phyloP scores from a whole-genome alignment of 2,113 vertebrate genomes.

The Struthio camelus region DNA sequence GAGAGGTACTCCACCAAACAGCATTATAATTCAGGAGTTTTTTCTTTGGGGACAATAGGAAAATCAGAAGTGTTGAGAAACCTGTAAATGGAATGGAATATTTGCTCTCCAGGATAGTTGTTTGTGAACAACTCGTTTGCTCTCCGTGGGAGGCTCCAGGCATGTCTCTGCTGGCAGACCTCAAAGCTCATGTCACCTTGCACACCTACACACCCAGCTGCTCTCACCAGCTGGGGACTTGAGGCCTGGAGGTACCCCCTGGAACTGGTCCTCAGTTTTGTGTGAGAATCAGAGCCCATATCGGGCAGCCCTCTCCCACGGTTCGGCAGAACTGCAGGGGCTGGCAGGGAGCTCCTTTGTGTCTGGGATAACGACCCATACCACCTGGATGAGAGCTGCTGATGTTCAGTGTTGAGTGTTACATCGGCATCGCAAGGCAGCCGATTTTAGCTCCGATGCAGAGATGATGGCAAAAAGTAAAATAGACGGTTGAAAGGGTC shows the following conservation, averaged over 20 bases:
- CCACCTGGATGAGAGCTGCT: background rate
- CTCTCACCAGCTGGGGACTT: background rate
- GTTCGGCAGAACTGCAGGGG: background rate
- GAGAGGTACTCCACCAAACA: slow-evolving; percentile 48
- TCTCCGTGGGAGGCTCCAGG: background rate
- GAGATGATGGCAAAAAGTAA: background rate
- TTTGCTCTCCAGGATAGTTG: slow-evolving; percentile 33
- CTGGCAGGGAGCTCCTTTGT: background rate
- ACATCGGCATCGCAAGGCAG: background rate
- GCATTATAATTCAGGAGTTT: background rate
- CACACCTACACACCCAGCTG: background rate
- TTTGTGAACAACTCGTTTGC: background rate
- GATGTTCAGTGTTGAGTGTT: background rate
- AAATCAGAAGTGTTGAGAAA: background rate
- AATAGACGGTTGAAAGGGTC: background rate
- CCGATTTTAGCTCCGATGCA: background rate
- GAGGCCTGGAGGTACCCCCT: background rate
- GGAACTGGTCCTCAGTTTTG: background rate
- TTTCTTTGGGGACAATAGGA: slow-evolving; percentile 40
- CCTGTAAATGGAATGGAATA: background rate
- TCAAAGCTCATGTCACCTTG: background rate
- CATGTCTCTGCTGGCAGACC: background rate
- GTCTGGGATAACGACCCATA: background rate
- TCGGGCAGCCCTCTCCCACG: background rate
- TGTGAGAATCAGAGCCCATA: background rate